Evolutionary conservation across 2,113 vertebrate genomes (phyloP), one percentile per base, ranked within the genome.

Genomic region (Mormyrus lacerda): DNA sequence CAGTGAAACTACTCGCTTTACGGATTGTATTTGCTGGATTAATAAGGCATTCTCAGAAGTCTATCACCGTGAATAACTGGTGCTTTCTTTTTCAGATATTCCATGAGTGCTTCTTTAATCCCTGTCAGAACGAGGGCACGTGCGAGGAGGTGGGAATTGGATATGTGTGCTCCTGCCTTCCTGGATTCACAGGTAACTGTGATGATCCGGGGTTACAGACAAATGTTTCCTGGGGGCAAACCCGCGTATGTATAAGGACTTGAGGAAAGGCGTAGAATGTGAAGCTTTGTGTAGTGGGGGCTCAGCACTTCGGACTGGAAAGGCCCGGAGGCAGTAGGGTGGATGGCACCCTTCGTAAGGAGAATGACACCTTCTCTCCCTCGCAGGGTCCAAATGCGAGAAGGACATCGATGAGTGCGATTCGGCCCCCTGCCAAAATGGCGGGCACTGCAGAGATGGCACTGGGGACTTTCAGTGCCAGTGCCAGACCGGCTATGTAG

Each of bases 51-150:
- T 42, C n/a, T 69, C 61, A 31, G 13, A 47, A 85, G 45, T 47
- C 45, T 10, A n/a, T 55, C 53, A 2, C 5, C 53, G 19, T 45
- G 51, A 58, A 21, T 83, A 10, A 45, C 50, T 48, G 9, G 9
- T 17, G 82, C 87, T 11, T 24, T 93, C 83, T 44, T 69, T 10
- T 82, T 21, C 93, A 99, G 98, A 97, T 98, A 93, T 99, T 99
- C 93, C 98, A 99, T 1, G 98, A 99, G 92, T 99, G 98, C 91
- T 98, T 99, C 93, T 92, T 98, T 92, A 97, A 98, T 90, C 98
- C 98, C 0, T 99, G 98, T 92, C 97, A 96, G 92, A 98, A 97
- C 86, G 96, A 96, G 83, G 98, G 98, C 3, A 99, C 97, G 0
- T 99, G 98, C 93, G 97, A 99, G 92, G 97, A 99, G 83, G 94